phyloP scores from a whole-genome alignment of 2,888 invertebrate genomes.

The Cosmia trapezina region DNA sequence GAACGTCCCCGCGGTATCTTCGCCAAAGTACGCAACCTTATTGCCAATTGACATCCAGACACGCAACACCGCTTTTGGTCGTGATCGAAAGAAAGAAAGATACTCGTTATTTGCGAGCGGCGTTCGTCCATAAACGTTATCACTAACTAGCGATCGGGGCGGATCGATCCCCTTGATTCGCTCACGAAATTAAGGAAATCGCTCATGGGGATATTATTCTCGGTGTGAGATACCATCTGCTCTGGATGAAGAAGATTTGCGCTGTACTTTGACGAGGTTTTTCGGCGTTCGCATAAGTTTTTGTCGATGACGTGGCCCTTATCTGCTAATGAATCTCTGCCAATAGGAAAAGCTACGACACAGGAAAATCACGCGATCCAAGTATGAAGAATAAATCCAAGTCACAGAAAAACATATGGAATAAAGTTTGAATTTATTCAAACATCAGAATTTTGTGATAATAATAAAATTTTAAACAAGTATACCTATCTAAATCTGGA shows the following conservation, averaged over 20 bases:
- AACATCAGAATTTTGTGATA: conserved; percentile 16
- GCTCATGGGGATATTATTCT: conserved; percentile 90
- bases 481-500: neutral
- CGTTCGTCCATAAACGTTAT: conserved; percentile 87
- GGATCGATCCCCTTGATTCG: conserved; percentile 88
- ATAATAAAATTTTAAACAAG: conserved; percentile 22
- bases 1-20: conserved; percentile 70
- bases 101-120: conserved; percentile 83
- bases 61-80: conserved; percentile 81
- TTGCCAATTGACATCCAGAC: conserved; percentile 88
- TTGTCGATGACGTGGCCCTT: conserved; percentile 54
- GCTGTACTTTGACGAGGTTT: conserved; percentile 75
- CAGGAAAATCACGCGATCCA: conserved; percentile 8
- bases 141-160: conserved; percentile 88
- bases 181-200: conserved; percentile 90
- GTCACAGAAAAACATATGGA: neutral
- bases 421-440: neutral
- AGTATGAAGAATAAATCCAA: neutral
- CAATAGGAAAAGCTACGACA: conserved; percentile 39
- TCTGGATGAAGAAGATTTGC: conserved; percentile 79
- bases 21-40: conserved; percentile 83
- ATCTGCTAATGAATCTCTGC: conserved; percentile 62
- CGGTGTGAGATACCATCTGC: conserved; percentile 79
- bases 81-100: conserved; percentile 87
- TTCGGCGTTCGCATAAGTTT: conserved; percentile 68